Evolutionary conservation across 2,113 vertebrate genomes (phyloP), one percentile per base, ranked within the genome.

Genomic region (Apodemus sylvaticus): DNA sequence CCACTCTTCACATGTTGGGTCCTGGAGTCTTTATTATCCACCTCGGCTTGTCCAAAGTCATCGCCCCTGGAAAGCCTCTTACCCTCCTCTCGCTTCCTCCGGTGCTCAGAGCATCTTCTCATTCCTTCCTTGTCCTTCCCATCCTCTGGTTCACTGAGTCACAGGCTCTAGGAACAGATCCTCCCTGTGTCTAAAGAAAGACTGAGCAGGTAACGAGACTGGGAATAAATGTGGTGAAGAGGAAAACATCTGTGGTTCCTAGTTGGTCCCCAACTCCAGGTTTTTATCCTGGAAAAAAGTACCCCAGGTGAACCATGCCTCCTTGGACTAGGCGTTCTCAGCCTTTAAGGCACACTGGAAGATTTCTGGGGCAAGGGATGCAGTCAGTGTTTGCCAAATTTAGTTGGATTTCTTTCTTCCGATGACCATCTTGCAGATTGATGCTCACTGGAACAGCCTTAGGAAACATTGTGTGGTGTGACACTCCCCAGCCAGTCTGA

Each of bases 401-500:
- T 66, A 34, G 12, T 66, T 94, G 29, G 71, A 19, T 5, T 86
- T 68, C 81, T 83, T 76, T 77, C 55, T 39, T 19, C 82, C 73
- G 45, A 62, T 8, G 48, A 74, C 45, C 70, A 36, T 34, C 68
- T 71, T 81, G 14, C 12, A 86, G n/a, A 60, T 3, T 3, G 36
- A 66, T 1, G 0, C 2, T 0, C 55, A 53, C 42, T 14, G 42
- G 64, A 39, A 53, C 14, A 19, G 13, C 20, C 8, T 0, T 26
- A 73, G 31, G 55, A 74, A 64, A 45, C 7, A 13, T 10, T 1
- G 0, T 74, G 36, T 10, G 24, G 6, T 11, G 0, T 0, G 0
- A 24, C 10, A 24, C 34, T 51, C n/a, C 42, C 5, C 51, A 79
- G 13, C 36, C 48, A 36, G n/a, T 12, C 51, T 64, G 39, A 64